These are phyloP conservation scores for human (Homo sapiens) DNA, from an alignment of 2,113 vertebrate genomes.

Conservation along the genomic window GRCh38 chr9:128773001-128773500, in stretches of 20 bases:
- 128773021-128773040: no score
- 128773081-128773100: no score
- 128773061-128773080: no score
- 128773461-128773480: background rate
- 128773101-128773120: background rate
- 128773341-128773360: background rate
- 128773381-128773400: background rate
- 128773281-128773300: background rate
- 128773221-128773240: background rate
- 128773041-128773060: no score
- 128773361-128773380: background rate
- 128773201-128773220: background rate
- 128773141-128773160: background rate
- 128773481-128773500: background rate
- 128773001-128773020: no score
- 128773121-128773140: no score
- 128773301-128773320: background rate
- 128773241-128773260: background rate
- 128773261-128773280: background rate
- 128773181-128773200: background rate
- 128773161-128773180: background rate
- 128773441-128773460: background rate
- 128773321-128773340: background rate
- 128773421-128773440: background rate
- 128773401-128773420: no score